These are phyloP conservation scores for Thalpophila matura DNA, from an alignment of 2,888 invertebrate genomes.

Conservation along the genomic window DNA sequence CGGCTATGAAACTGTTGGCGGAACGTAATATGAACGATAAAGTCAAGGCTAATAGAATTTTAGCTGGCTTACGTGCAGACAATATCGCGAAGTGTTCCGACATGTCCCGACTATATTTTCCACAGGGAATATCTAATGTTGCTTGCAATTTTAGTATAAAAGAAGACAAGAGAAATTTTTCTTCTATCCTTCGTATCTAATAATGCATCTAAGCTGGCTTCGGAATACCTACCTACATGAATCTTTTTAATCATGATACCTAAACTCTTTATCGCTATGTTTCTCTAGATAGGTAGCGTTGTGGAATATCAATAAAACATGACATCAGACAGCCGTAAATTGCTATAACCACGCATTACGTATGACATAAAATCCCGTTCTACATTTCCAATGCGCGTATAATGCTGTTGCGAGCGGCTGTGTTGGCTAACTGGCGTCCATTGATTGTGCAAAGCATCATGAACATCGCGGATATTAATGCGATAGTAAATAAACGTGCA, in stretches of 20 bases:
- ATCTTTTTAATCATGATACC: constrained; percentile 16
- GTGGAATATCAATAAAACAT: constrained; percentile 54
- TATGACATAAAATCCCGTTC: constrained; percentile 66
- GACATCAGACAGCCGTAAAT: constrained; percentile 47
- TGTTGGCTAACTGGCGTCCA: constrained; percentile 58
- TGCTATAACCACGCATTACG: constrained; percentile 46
- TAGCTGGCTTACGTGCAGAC: constrained; percentile 29
- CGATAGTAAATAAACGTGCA: constrained; percentile 58
- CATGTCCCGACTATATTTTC: constrained; percentile 37
- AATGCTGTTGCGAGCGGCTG: constrained; percentile 46
- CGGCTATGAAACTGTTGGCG: constrained; percentile 26
- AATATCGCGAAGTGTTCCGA: constrained; percentile 23
- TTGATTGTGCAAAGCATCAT: constrained; percentile 62
- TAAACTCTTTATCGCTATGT: constrained; percentile 1
- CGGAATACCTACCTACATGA: constrained; percentile 3
- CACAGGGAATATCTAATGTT: constrained; percentile 12
- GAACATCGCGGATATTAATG: constrained; percentile 60
- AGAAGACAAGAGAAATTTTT: constrained; percentile 2
- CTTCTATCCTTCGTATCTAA: neutral
- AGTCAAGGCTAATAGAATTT: constrained; percentile 56
- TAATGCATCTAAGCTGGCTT: constrained; percentile 8
- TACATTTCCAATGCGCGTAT: constrained; percentile 58
- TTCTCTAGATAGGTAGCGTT: constrained; percentile 7
- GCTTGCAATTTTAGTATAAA: constrained; percentile 25
- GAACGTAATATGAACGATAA: constrained; percentile 45